Evolutionary conservation across 1,140 invertebrate genomes (phyloP).

Genomic region (Penaeus japonicus): DNA sequence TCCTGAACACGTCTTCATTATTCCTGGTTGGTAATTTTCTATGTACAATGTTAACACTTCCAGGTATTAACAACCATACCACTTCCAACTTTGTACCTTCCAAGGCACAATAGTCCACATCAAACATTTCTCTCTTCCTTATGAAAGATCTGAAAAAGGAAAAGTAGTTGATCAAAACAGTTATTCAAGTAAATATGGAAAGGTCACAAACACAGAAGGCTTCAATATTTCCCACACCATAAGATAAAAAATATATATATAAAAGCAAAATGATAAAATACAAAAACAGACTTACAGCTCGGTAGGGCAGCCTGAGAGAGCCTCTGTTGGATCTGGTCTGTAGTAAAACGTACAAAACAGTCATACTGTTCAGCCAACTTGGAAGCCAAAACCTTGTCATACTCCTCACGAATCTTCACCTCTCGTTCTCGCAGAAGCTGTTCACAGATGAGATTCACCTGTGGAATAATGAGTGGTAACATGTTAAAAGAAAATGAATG

Average conservation of each 20-base stretch:
- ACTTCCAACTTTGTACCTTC: slow-evolving; percentile 44
- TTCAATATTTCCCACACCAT: background rate
- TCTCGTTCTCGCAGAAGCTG: slow-evolving; percentile 93
- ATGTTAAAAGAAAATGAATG: too few species aligned
- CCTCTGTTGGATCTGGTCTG: slow-evolving; percentile 92
- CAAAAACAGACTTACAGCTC: slow-evolving; percentile 71
- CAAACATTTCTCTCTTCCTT: slow-evolving; percentile 26
- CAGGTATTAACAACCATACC: slow-evolving; percentile 26
- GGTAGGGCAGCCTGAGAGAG: slow-evolving; percentile 72
- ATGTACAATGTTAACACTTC: slow-evolving; percentile 43
- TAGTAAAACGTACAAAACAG: slow-evolving; percentile 96
- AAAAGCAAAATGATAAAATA: too few species aligned
- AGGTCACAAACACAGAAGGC: background rate
- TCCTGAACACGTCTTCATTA: slow-evolving; percentile 14
- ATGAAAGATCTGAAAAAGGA: slow-evolving; percentile 45
- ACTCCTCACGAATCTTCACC: slow-evolving; percentile 88
- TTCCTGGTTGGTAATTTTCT: slow-evolving; percentile 4
- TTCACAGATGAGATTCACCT: slow-evolving; percentile 95
- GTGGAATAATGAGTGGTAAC: slow-evolving; percentile 1
- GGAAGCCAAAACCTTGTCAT: slow-evolving; percentile 87
- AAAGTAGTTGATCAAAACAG: background rate
- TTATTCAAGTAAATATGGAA: background rate
- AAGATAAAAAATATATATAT: background rate
- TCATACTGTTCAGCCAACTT: slow-evolving; percentile 97
- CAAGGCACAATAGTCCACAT: slow-evolving; percentile 51